These are phyloP conservation scores for Grus americana DNA, from an alignment of 2,113 vertebrate species.

Conservation along the genomic window DNA sequence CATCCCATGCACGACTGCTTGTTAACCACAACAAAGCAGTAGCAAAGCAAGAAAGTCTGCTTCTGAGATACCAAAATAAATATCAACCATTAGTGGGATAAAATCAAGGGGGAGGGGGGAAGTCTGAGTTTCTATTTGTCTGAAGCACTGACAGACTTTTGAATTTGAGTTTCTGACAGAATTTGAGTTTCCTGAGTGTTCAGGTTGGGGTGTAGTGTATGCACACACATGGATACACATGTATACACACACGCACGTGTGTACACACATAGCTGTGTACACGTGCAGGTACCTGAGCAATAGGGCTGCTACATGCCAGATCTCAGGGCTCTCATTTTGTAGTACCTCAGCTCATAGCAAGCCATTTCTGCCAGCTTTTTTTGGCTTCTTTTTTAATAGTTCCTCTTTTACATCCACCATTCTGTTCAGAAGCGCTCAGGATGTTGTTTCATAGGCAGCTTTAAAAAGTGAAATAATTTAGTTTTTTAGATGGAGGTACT, in stretches of 20 bases:
- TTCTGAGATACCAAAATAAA: neutral
- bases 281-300: neutral
- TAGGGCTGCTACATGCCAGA: neutral
- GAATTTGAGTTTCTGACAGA: neutral
- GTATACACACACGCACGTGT: accelerated
- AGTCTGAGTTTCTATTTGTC: neutral
- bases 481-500: neutral
- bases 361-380: neutral
- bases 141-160: neutral
- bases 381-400: neutral
- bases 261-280: neutral
- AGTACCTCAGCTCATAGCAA: neutral
- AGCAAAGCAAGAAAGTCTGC: neutral
- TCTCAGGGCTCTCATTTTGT: neutral
- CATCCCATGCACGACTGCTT: neutral
- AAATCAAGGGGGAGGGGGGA: neutral
- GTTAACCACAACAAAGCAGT: neutral
- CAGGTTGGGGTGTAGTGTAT: neutral
- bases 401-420: neutral
- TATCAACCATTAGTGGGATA: neutral
- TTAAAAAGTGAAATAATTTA: neutral
- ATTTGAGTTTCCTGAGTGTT: neutral
- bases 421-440: neutral
- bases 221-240: neutral
- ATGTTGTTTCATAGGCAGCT: neutral